These are phyloP conservation scores for Nasalis larvatus DNA, from an alignment of 2,113 vertebrate genomes.

Conservation along the genomic window DNA sequence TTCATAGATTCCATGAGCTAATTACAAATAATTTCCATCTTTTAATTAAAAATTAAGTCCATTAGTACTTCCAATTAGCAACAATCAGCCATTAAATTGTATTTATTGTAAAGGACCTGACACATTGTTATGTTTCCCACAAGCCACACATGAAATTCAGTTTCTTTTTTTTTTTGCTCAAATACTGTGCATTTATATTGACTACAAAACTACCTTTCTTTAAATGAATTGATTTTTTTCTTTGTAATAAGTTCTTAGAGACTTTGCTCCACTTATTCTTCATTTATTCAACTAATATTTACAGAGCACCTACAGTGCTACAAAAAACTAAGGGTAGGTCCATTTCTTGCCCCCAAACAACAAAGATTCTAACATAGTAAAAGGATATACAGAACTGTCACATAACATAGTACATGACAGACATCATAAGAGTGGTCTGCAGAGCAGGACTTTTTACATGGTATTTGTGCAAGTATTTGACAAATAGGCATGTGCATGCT, in stretches of 20 bases:
- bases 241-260: slow-evolving; percentile 1
- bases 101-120: slow-evolving; percentile 58
- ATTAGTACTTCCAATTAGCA: slow-evolving; percentile 64
- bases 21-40: slow-evolving; percentile 61
- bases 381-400: not conserved
- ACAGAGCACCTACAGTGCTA: not conserved
- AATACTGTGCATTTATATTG: not conserved
- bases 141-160: slow-evolving; percentile 13
- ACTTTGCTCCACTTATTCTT: not conserved
- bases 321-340: not conserved
- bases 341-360: not conserved
- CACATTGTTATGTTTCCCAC: slow-evolving; percentile 35
- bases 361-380: not conserved
- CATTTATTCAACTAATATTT: not conserved
- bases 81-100: slow-evolving; percentile 65
- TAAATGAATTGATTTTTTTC: slow-evolving; percentile 44
- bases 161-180: slow-evolving; percentile 7
- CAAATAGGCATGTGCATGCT: not conserved
- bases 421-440: not conserved
- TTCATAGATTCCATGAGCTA: slow-evolving; percentile 42
- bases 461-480: not conserved
- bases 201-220: slow-evolving; percentile 50
- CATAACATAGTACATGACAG: not conserved
- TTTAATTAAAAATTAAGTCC: slow-evolving; percentile 69
- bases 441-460: not conserved